Evolutionary conservation across 2,113 vertebrate species (phyloP).

Genomic region (Callorhinus ursinus): DNA sequence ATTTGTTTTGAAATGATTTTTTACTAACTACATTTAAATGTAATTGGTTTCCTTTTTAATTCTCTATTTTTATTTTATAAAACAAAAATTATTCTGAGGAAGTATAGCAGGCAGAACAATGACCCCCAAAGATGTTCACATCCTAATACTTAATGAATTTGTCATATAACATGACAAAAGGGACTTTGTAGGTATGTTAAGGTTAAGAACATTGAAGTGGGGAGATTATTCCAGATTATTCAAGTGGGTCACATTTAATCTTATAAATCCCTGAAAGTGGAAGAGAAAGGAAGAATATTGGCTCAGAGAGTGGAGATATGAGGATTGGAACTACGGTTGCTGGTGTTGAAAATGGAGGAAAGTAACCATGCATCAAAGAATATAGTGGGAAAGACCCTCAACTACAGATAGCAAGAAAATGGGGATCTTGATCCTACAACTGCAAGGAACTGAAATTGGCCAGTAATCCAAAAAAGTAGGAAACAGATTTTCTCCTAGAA

Average conservation of each 20-base stretch:
- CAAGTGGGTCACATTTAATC: neutral
- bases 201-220: neutral
- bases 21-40: neutral
- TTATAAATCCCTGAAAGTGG: neutral
- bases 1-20: neutral
- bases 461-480: neutral
- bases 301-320: neutral
- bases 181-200: neutral
- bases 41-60: neutral
- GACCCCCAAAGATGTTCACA: neutral
- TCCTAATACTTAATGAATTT: neutral
- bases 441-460: neutral
- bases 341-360: neutral
- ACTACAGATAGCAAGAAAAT: neutral
- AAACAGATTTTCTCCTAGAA: neutral
- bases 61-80: conserved; percentile 3
- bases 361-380: neutral
- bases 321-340: neutral
- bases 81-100: conserved; percentile 14
- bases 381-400: neutral
- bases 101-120: neutral
- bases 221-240: neutral
- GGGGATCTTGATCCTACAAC: neutral
- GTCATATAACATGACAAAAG: neutral
- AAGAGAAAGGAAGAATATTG: neutral